A percentile compares a stretch with the other conserved stretches of the same genome.
These are phyloP conservation scores for Nysson spinosus DNA, from an alignment of 2,888 invertebrate species.

Conservation along the genomic window DNA sequence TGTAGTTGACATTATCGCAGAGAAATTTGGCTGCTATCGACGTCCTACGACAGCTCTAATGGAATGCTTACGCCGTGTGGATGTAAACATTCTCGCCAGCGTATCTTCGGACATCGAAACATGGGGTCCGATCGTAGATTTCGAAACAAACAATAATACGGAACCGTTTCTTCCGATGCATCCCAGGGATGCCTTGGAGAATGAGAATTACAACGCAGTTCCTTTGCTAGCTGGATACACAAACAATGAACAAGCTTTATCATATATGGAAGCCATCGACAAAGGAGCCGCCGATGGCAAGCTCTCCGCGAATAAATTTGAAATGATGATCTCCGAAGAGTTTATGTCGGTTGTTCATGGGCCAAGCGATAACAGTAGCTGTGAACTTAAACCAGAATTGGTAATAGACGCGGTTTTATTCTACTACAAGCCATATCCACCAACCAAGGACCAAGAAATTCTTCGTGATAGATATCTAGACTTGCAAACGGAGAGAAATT, in stretches of 20 bases:
- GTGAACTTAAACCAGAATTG: conserved; percentile 73
- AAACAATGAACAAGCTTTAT: conserved; percentile 88
- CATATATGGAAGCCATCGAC: conserved; percentile 79
- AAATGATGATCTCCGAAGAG: conserved; percentile 81
- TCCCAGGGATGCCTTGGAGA: conserved; percentile 82
- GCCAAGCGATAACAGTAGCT: conserved; percentile 71
- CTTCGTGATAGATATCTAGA: conserved; percentile 84
- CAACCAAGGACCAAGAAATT: conserved; percentile 81
- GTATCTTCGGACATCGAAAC: conserved; percentile 80
- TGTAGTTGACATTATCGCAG: conserved; percentile 83
- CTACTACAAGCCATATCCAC: conserved; percentile 85
- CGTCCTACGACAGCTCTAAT: conserved; percentile 84
- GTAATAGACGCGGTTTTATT: conserved; percentile 85
- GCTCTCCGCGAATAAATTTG: conserved; percentile 81
- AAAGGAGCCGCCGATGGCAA: conserved; percentile 81
- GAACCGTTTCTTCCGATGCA: conserved; percentile 83
- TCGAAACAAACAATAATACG: conserved; percentile 82
- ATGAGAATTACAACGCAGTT: conserved; percentile 82
- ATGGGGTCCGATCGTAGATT: conserved; percentile 90
- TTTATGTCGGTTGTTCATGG: conserved; percentile 55
- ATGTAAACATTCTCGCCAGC: conserved; percentile 81
- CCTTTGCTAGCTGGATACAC: conserved; percentile 88
- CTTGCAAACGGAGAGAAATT: conserved; percentile 87
- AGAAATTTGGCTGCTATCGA: conserved; percentile 84
- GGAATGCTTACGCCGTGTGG: conserved; percentile 83